Conservation (phyloP, 2,888 invertebrate species). For the Clunio marinus region DNA sequence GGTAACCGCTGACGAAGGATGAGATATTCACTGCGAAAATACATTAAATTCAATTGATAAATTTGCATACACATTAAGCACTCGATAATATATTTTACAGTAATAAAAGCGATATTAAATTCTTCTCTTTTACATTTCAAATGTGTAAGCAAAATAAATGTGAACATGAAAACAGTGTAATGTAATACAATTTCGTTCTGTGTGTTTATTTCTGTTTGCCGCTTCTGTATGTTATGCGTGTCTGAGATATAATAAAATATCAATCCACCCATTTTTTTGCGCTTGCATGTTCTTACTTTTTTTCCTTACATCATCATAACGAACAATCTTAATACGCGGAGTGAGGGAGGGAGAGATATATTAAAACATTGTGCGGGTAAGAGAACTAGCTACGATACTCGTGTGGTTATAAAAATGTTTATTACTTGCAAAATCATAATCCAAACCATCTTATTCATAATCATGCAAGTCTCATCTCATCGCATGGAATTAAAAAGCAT, state of each 20-base stretch:
- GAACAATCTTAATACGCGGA: conserved; percentile 1
- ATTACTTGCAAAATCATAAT: background rate
- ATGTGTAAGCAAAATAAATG: conserved; percentile 4
- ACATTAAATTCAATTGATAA: background rate
- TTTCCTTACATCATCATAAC: conserved; percentile 15
- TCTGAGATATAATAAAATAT: conserved; percentile 22
- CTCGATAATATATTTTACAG: conserved; percentile 11
- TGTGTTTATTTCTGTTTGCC: background rate
- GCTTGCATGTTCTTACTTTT: background rate
- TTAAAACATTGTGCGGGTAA: background rate
- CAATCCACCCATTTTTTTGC: background rate
- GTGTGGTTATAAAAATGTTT: background rate
- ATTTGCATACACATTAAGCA: conserved; percentile 10
- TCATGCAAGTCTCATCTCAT: background rate
- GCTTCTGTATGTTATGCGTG: conserved; percentile 12
- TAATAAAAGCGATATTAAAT: conserved; percentile 1
- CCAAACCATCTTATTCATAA: background rate
- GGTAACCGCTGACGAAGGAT: background rate
- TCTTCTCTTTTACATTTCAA: background rate
- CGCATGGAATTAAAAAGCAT: background rate
- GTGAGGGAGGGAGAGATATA: too few relatives aligned
- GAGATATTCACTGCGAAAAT: background rate
- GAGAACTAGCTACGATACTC: background rate
- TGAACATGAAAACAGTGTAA: background rate
- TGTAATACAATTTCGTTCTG: conserved; percentile 7